Evolutionary conservation across 2,888 invertebrate species (phyloP).

Genomic region (Hydriomena furcata): DNA sequence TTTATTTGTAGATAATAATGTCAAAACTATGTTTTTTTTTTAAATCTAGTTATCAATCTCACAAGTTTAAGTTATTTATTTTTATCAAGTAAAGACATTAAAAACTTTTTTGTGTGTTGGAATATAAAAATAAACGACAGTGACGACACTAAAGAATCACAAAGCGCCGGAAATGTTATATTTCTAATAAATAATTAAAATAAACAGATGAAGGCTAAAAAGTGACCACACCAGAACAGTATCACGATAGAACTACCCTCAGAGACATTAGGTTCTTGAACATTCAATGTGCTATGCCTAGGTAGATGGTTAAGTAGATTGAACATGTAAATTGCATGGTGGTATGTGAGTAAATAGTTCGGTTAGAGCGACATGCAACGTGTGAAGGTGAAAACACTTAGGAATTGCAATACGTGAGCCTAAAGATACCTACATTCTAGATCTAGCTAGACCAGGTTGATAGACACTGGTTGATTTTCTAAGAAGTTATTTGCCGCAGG

Average conservation of each 20-base stretch:
- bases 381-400: constrained; percentile 18
- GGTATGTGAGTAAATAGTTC: constrained; percentile 18
- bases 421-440: too few species aligned
- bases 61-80: too few species aligned
- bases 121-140: too few species aligned
- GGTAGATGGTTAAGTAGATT: constrained; percentile 13
- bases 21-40: too few species aligned
- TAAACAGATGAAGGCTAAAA: not conserved
- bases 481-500: too few species aligned
- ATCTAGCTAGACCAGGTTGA: too few species aligned
- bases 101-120: too few species aligned
- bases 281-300: constrained; percentile 6
- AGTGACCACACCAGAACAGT: constrained; percentile 13
- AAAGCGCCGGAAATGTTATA: not conserved
- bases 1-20: too few species aligned
- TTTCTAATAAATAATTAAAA: not conserved
- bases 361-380: constrained; percentile 20
- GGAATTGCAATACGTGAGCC: constrained; percentile 5
- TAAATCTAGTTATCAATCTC: too few species aligned
- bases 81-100: too few species aligned
- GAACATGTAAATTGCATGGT: constrained; percentile 24
- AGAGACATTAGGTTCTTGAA: constrained; percentile 10
- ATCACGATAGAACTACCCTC: constrained; percentile 11
- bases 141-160: not conserved
- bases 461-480: too few species aligned